phyloP scores from a whole-genome alignment of 2,888 invertebrate species.

The Drosophila prolongata region DNA sequence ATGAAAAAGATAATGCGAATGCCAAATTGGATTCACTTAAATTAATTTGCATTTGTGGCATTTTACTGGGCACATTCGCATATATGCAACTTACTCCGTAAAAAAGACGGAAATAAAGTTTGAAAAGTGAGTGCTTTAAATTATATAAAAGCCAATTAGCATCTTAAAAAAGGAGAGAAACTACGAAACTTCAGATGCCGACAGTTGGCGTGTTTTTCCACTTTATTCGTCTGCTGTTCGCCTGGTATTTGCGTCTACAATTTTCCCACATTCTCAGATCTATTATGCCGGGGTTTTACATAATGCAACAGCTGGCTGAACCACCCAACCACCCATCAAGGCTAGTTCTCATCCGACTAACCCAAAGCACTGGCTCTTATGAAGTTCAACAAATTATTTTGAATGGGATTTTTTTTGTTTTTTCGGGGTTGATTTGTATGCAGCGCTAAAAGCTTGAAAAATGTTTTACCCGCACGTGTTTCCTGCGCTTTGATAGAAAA shows the following conservation, averaged over 20 bases:
- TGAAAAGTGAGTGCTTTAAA: slow-evolving; percentile 43
- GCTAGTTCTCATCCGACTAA: slow-evolving; percentile 6
- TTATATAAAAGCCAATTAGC: slow-evolving; percentile 40
- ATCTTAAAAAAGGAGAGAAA: neutral
- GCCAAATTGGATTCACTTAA: slow-evolving; percentile 68
- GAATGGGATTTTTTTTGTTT: slow-evolving; percentile 53
- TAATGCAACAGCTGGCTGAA: slow-evolving; percentile 74
- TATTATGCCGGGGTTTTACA: slow-evolving; percentile 32
- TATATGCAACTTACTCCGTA: slow-evolving; percentile 27
- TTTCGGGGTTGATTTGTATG: slow-evolving; percentile 77
- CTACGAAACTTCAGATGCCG: neutral
- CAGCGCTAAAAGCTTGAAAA: slow-evolving; percentile 80
- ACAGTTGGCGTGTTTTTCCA: neutral
- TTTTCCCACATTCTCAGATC: slow-evolving; percentile 40
- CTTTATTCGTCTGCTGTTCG: slow-evolving; percentile 11
- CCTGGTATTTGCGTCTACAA: slow-evolving; percentile 32
- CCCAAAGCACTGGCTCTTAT: slow-evolving; percentile 50
- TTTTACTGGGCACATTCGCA: slow-evolving; percentile 42
- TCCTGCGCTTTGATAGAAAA: slow-evolving; percentile 76
- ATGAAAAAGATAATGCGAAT: slow-evolving; percentile 44
- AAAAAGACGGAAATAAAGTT: slow-evolving; percentile 36
- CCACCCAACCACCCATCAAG: slow-evolving; percentile 5
- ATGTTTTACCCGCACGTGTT: slow-evolving; percentile 80
- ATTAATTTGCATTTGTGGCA: slow-evolving; percentile 56
- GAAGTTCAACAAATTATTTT: slow-evolving; percentile 78